A percentile compares a stretch with the other conserved stretches of the same genome.
Evolutionary conservation across 2,888 invertebrate genomes (phyloP).

Genomic region (Sinhomidia bicolor): DNA sequence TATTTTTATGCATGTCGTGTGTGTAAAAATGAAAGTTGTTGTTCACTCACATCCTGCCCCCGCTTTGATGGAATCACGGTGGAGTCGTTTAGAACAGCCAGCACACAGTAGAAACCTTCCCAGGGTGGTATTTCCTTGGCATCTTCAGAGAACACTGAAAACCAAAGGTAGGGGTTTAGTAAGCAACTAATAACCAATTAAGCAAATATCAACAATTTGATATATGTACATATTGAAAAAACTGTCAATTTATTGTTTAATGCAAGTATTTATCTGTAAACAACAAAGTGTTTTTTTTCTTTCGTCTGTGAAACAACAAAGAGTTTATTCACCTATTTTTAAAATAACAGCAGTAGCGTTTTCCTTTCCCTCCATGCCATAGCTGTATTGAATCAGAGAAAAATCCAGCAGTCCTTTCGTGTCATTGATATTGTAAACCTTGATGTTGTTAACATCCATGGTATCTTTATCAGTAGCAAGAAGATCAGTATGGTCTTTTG

Average conservation of each 20-base stretch:
- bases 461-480: constrained; percentile 74
- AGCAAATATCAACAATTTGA: too few species aligned
- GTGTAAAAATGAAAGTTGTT: neutral
- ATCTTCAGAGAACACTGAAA: constrained; percentile 57
- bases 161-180: neutral
- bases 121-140: constrained; percentile 60
- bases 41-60: constrained; percentile 64
- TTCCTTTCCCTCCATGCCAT: neutral
- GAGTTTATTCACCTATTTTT: constrained; percentile 70
- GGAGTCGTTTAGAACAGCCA: constrained; percentile 74
- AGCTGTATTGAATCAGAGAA: constrained; percentile 8
- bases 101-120: constrained; percentile 78
- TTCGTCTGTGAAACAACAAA: too few species aligned
- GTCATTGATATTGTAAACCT: constrained; percentile 74
- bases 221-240: too few species aligned
- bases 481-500: constrained; percentile 62
- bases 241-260: too few species aligned
- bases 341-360: constrained; percentile 66
- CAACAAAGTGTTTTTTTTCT: too few species aligned
- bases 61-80: constrained; percentile 61
- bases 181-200: too few species aligned
- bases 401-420: constrained; percentile 75
- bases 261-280: too few species aligned
- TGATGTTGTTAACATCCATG: constrained; percentile 71
- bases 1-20: neutral